Evolutionary conservation across 1,140 invertebrate species (phyloP).

Genomic region (Calliopsis andreniformis): DNA sequence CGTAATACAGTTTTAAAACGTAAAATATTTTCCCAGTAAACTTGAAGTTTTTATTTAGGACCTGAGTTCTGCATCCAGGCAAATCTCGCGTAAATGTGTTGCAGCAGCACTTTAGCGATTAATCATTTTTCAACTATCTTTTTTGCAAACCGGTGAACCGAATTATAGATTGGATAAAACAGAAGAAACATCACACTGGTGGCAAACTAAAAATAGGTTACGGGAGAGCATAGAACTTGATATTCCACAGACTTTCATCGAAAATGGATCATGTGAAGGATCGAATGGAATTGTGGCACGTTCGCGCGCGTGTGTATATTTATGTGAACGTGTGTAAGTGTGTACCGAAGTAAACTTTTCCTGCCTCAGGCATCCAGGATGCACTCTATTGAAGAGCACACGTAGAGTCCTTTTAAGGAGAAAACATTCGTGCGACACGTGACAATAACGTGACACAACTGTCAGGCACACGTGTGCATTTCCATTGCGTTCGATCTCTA

Average conservation of each 20-base stretch:
- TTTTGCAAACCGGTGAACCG: too few species aligned
- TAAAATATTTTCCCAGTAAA: background rate
- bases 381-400: slow-evolving; percentile 46
- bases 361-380: slow-evolving; percentile 41
- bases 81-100: too few species aligned
- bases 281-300: slow-evolving; percentile 45
- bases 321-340: background rate
- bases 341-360: slow-evolving; percentile 55
- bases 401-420: slow-evolving; percentile 57
- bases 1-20: background rate
- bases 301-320: background rate
- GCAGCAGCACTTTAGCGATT: too few species aligned
- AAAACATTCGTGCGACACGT: slow-evolving; percentile 68
- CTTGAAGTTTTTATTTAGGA: background rate
- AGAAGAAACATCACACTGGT: background rate
- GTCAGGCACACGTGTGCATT: slow-evolving; percentile 53
- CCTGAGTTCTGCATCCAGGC: too few species aligned
- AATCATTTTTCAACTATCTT: too few species aligned
- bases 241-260: slow-evolving; percentile 57
- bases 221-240: slow-evolving; percentile 45
- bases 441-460: slow-evolving; percentile 77
- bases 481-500: slow-evolving; percentile 31
- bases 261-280: slow-evolving; percentile 63
- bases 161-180: slow-evolving; percentile 18
- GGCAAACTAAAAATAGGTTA: slow-evolving; percentile 38